Evolutionary conservation across 2,113 vertebrate genomes (phyloP), one percentile per base, ranked within the genome.

Genomic region (Passer domesticus): DNA sequence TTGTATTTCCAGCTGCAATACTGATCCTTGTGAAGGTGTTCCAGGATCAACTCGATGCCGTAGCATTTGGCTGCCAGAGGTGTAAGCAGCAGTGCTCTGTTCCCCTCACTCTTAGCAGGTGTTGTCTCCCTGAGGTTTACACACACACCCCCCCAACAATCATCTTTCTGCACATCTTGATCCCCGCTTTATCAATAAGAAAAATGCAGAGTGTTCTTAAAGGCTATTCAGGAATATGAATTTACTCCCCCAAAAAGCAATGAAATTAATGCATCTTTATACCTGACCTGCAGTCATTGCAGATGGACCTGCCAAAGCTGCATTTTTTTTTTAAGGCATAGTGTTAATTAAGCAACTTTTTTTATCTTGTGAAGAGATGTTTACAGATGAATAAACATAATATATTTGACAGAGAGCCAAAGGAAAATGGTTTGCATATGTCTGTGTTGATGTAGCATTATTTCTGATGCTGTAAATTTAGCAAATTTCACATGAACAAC

Each of bases 361-460:
- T 97, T 96, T 95, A 95, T 92, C 94, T 93, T 97, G 81, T 96
- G 92, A 91, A 96, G 81, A 94, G 82, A 93, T 94, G 97, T 98
- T 98, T 98, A 98, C 97, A 98, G 92, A 96, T 96, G 90, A 95
- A 92, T 97, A 94, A 93, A 82, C 77, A 16, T 95, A 97, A 97
- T 97, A 96, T 97, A 97, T 96, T 95, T 24, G 41, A 91, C 41
- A 46, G 87, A 97, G 90, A 37, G 94, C 77, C 94, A 73, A 91
- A 95, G 91, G 84, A 83, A 86, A 90, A 88, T 49, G 88, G 64
- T 90, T 91, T 96, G 95, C 95, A 46, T 90, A 88, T 92, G 43
- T 92, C 92, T 91, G 50, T 76, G 90, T 96, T 94, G 83, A 93
- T 59, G 91, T 89, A 96, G 86, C 89, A 75, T 87, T 90, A 93